Evolutionary conservation across 2,888 invertebrate species (phyloP).

Genomic region (Tipula confusa): DNA sequence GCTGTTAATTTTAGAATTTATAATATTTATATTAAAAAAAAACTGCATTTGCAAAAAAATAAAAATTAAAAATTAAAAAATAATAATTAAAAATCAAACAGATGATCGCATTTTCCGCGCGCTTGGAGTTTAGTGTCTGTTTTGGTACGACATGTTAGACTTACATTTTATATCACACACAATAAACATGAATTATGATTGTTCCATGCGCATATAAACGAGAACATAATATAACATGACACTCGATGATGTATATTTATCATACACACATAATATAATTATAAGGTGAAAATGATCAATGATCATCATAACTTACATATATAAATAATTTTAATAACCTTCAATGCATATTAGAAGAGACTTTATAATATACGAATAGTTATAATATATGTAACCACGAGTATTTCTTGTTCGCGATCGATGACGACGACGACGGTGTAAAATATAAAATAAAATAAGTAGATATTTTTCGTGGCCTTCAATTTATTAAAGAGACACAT

Average conservation of each 20-base stretch:
- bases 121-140: not conserved
- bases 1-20: slow-evolving; percentile 25
- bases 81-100: slow-evolving; percentile 20
- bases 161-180: not conserved
- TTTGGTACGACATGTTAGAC: too few species aligned
- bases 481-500: slow-evolving; percentile 25
- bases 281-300: slow-evolving; percentile 20
- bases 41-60: not conserved
- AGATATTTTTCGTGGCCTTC: slow-evolving; percentile 20
- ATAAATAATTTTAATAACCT: slow-evolving; percentile 3
- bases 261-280: not conserved
- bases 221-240: not conserved
- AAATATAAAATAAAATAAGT: not conserved
- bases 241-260: slow-evolving; percentile 3
- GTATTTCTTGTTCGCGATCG: slow-evolving; percentile 9
- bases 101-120: not conserved
- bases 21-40: not conserved
- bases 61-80: not conserved
- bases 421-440: slow-evolving; percentile 9
- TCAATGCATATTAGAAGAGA: not conserved
- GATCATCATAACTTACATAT: not conserved
- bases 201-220: too few species aligned
- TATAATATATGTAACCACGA: not conserved
- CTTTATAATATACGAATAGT: not conserved
- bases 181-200: not conserved